Conservation (phyloP, 2,888 invertebrate species). For the Gortyna flavago region DNA sequence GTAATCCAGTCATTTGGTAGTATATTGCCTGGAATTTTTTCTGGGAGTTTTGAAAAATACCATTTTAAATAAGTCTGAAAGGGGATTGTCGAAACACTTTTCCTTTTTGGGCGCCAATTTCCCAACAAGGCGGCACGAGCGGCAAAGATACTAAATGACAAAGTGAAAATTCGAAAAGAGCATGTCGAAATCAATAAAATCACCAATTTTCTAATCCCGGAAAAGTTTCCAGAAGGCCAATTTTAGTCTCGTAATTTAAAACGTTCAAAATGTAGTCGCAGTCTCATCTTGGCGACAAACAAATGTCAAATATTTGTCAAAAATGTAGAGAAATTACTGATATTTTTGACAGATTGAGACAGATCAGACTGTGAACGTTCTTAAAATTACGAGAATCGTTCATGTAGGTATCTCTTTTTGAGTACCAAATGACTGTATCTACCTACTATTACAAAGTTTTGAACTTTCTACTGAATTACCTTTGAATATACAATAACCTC, state of each 20-base stretch:
- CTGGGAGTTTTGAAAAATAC: neutral
- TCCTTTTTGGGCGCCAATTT: neutral
- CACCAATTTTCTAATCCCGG: neutral
- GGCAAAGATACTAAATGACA: neutral
- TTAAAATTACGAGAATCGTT: no score
- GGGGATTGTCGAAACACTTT: neutral
- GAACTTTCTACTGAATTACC: neutral
- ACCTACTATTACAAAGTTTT: neutral
- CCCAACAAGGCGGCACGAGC: neutral
- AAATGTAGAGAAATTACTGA: no score
- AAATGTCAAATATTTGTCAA: no score
- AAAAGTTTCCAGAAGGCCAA: neutral
- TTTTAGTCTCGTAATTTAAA: no score
- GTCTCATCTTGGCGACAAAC: no score
- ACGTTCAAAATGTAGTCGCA: no score
- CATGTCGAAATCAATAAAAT: neutral
- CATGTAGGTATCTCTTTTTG: neutral
- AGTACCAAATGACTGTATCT: no score
- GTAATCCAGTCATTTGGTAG: neutral
- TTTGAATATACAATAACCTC: slow-evolving; percentile 16
- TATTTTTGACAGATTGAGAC: no score
- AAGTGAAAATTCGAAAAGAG: neutral
- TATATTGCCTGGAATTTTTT: neutral
- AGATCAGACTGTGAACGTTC: no score
- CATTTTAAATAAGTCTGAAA: neutral